Evolutionary conservation across 2,888 invertebrate genomes (phyloP).

Genomic region (Mythimna impura): DNA sequence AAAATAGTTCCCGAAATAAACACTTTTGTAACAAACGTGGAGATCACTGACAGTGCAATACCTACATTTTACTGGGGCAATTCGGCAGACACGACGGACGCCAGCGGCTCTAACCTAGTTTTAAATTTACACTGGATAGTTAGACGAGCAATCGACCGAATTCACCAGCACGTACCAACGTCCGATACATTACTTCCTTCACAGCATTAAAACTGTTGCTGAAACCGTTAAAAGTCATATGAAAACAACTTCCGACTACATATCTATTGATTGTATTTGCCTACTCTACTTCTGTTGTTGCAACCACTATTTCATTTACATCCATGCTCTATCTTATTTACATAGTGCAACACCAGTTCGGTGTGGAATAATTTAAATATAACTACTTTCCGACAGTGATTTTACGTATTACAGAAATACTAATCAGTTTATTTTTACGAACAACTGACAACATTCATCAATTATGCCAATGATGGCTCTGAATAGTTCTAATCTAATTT

Average conservation of each 20-base stretch:
- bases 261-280: slow-evolving; percentile 37
- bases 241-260: slow-evolving; percentile 29
- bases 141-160: slow-evolving; percentile 77
- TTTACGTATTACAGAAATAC: not conserved
- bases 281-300: slow-evolving; percentile 21
- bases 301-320: slow-evolving; percentile 31
- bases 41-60: slow-evolving; percentile 46
- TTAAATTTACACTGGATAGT: slow-evolving; percentile 83
- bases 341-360: slow-evolving; percentile 18
- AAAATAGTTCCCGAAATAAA: slow-evolving; percentile 59
- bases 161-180: slow-evolving; percentile 62
- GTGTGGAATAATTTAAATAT: slow-evolving; percentile 15
- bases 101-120: slow-evolving; percentile 83
- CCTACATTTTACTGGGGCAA: slow-evolving; percentile 71
- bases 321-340: slow-evolving; percentile 23
- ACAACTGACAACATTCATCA: not conserved
- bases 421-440: not conserved
- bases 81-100: slow-evolving; percentile 72
- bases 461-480: not conserved
- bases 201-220: slow-evolving; percentile 40
- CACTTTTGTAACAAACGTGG: slow-evolving; percentile 47
- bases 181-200: slow-evolving; percentile 56
- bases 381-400: not conserved
- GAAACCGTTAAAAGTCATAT: slow-evolving; percentile 22
- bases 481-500: not conserved